A percentile compares a stretch with the other conserved stretches of the same genome.
Evolutionary conservation across 2,797 vertebrate genomes (phyloP).

Genomic region (Labeo calbasu): DNA sequence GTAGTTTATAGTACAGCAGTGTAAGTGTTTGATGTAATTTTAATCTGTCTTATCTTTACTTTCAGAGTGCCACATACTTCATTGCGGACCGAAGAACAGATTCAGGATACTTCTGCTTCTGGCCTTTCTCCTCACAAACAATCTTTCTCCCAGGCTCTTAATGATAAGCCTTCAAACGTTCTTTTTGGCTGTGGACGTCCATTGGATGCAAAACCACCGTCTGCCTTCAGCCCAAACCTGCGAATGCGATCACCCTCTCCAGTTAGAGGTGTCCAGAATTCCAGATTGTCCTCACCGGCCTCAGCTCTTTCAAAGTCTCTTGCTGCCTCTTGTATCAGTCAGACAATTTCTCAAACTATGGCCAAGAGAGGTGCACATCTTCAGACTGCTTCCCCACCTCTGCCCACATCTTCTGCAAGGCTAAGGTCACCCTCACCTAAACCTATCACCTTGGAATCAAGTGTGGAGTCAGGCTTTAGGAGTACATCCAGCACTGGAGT

Average conservation of each 20-base stretch:
- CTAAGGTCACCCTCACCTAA: slow-evolving; percentile 71
- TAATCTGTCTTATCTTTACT: slow-evolving; percentile 31
- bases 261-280: slow-evolving; percentile 54
- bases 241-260: slow-evolving; percentile 54
- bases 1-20: background rate
- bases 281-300: slow-evolving; percentile 62
- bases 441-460: slow-evolving; percentile 21
- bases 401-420: slow-evolving; percentile 58
- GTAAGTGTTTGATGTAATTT: background rate
- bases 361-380: slow-evolving; percentile 68
- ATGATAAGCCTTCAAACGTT: slow-evolving; percentile 37
- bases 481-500: slow-evolving; percentile 34
- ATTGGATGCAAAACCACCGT: slow-evolving; percentile 39
- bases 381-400: slow-evolving; percentile 53
- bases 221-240: slow-evolving; percentile 63
- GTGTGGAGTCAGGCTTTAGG: slow-evolving; percentile 38
- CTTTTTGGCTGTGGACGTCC: background rate
- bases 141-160: slow-evolving; percentile 28
- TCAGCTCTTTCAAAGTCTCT: slow-evolving; percentile 81
- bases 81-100: slow-evolving; percentile 55
- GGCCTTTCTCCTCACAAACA: background rate
- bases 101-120: slow-evolving; percentile 37
- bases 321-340: slow-evolving; percentile 85
- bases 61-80: slow-evolving; percentile 52
- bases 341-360: slow-evolving; percentile 85